Conservation (phyloP, 2,888 invertebrate genomes). For the Caenorhabditis drosophilae region DNA sequence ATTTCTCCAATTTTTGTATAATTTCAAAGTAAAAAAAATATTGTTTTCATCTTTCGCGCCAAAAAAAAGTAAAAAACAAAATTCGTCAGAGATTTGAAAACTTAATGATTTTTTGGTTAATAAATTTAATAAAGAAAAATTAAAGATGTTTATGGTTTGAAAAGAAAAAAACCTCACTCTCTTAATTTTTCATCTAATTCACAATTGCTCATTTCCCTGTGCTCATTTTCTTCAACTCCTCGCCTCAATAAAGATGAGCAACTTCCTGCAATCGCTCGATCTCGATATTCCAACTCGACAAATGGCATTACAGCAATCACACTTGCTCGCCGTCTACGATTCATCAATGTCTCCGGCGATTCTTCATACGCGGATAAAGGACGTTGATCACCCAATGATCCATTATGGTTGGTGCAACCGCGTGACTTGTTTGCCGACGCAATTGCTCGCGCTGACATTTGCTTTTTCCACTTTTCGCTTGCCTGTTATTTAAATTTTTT, state of each 20-base stretch:
- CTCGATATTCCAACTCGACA: conserved; percentile 23
- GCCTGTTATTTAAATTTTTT: too few relatives aligned
- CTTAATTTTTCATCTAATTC: background rate
- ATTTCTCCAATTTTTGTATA: too few relatives aligned
- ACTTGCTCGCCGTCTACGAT: conserved; percentile 28
- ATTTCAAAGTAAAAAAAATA: too few relatives aligned
- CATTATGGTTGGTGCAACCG: too few relatives aligned
- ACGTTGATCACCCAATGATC: conserved; percentile 16
- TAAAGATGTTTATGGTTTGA: background rate
- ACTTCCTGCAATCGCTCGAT: conserved; percentile 14
- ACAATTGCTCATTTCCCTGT: too few relatives aligned
- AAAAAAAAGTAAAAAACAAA: background rate
- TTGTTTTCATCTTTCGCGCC: background rate
- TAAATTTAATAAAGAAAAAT: background rate
- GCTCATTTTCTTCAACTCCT: too few relatives aligned
- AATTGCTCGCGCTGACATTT: conserved; percentile 40
- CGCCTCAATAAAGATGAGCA: background rate
- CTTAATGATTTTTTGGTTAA: background rate
- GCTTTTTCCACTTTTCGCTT: too few relatives aligned
- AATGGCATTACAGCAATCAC: conserved; percentile 38
- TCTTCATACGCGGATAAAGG: conserved; percentile 37
- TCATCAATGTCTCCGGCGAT: conserved; percentile 16
- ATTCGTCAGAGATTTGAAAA: background rate
- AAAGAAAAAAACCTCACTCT: conserved; percentile 2
- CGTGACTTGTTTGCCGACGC: conserved; percentile 23